Evolutionary conservation across 2,797 vertebrate species (phyloP).

Genomic region (Chloroceryle amazona): DNA sequence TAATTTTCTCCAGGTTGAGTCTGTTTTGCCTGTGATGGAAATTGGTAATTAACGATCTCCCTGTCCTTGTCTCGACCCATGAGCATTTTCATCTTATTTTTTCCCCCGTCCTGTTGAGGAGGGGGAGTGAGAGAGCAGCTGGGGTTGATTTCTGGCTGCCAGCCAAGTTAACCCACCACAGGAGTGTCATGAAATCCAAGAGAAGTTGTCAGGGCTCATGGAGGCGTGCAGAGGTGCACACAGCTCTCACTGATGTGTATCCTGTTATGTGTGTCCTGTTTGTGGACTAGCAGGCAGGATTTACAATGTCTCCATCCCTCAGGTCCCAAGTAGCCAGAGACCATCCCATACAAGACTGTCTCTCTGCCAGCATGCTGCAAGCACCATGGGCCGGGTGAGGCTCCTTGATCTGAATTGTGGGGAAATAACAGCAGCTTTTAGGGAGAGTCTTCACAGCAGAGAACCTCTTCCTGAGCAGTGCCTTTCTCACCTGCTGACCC

Average conservation of each 20-base stretch:
- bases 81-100: background rate
- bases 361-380: background rate
- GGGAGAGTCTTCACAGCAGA: background rate
- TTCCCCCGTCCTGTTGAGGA: background rate
- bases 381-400: background rate
- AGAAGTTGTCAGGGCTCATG: background rate
- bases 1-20: background rate
- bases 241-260: fast-evolving
- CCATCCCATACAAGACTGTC: background rate
- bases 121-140: background rate
- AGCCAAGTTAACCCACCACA: background rate
- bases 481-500: background rate
- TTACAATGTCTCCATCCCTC: background rate
- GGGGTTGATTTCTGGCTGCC: background rate
- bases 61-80: background rate
- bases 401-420: background rate
- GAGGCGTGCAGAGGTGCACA: background rate
- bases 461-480: background rate
- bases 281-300: background rate
- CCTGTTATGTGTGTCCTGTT: background rate
- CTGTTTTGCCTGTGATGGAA: background rate
- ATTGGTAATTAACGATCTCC: background rate
- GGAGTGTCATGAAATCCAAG: background rate
- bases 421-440: background rate
- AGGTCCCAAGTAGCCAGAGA: background rate